Conservation (phyloP, 2,888 invertebrate genomes). For the Heliconius hortense region DNA sequence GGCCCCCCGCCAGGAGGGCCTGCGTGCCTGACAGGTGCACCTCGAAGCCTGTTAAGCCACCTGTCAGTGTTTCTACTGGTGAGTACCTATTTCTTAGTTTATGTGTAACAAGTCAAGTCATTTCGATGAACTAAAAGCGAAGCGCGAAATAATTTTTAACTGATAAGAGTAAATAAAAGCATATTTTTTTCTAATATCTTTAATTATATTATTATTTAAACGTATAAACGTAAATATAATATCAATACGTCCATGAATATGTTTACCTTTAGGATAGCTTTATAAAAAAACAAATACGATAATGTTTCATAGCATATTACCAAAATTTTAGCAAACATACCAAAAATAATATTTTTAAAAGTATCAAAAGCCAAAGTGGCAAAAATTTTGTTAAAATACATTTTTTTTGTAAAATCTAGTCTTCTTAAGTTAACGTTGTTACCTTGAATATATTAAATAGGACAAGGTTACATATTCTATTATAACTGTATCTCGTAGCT, state of each 20-base stretch:
- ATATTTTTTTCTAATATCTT: no score
- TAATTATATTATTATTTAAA: no score
- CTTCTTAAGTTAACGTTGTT: constrained; percentile 5
- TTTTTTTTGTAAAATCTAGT: neutral
- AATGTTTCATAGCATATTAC: neutral
- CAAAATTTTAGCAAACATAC: neutral
- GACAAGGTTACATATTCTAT: constrained; percentile 16
- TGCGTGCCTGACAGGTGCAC: constrained; percentile 70
- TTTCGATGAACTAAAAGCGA: no score
- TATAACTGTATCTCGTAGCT: constrained; percentile 6
- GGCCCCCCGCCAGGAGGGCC: constrained; percentile 69
- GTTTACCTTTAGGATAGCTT: no score
- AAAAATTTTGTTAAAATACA: neutral
- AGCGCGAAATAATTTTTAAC: no score
- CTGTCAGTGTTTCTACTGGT: constrained; percentile 48
- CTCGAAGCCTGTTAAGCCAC: constrained; percentile 59
- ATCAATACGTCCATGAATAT: no score
- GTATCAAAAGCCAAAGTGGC: neutral
- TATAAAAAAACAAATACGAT: no score
- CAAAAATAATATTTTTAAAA: neutral
- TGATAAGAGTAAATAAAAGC: no score
- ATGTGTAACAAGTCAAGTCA: no score
- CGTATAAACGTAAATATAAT: no score
- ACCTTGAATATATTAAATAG: neutral
- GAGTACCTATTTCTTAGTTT: neutral